phyloP scores from a whole-genome alignment of 1,140 invertebrate genomes.

The Apis dorsata region DNA sequence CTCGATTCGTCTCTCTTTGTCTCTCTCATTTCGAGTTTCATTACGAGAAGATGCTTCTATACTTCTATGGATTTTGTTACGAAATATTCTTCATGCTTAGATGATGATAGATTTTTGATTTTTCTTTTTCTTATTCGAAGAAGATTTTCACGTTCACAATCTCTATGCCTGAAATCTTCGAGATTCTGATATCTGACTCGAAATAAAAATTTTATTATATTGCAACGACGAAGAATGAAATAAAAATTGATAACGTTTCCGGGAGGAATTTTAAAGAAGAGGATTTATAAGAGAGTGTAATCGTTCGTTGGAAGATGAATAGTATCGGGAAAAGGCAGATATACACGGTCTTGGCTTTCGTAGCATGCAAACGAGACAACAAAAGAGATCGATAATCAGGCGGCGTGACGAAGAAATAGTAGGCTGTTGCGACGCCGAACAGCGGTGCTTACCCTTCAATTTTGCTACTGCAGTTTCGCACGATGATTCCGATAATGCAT shows the following conservation, averaged over 20 bases:
- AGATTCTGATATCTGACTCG: no score
- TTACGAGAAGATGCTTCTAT: neutral
- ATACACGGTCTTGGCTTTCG: neutral
- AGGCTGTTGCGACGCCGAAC: slow-evolving; percentile 7
- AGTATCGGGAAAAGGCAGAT: no score
- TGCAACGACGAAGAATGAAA: no score
- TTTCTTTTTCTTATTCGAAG: no score
- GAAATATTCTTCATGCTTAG: neutral
- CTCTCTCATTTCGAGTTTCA: neutral
- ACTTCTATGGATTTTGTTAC: neutral
- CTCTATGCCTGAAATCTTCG: no score
- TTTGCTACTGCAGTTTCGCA: slow-evolving; percentile 29
- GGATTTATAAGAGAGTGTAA: no score
- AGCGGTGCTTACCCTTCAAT: slow-evolving; percentile 5
- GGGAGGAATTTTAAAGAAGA: no score
- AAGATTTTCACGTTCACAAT: no score
- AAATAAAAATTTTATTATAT: no score
- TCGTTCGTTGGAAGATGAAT: no score
- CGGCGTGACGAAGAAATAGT: slow-evolving; percentile 43
- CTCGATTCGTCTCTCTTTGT: neutral
- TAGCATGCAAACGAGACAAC: slow-evolving; percentile 5
- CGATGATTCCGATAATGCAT: slow-evolving; percentile 21
- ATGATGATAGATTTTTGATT: no score
- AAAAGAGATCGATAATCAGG: slow-evolving; percentile 44
- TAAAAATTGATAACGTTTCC: no score